Conservation (phyloP, 2,888 invertebrate species). For the Machimus atricapillus region DNA sequence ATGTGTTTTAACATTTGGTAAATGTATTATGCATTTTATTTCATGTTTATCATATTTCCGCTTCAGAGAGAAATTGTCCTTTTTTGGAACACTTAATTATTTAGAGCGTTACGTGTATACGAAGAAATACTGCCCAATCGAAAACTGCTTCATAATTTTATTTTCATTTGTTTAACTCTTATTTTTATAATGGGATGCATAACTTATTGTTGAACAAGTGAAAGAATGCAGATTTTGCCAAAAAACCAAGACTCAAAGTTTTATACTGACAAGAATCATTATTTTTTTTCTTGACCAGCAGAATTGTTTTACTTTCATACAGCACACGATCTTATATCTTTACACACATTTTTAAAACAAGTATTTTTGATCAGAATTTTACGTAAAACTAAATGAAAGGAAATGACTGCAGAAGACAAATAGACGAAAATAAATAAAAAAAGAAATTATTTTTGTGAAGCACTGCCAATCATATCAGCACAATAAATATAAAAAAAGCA, state of each 20-base stretch:
- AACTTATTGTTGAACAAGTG: not conserved
- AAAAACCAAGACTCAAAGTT: not conserved
- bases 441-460: not conserved
- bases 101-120: not conserved
- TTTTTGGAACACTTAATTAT: not conserved
- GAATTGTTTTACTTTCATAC: not conserved
- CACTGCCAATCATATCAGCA: conserved; percentile 41
- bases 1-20: not conserved
- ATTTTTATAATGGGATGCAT: not conserved
- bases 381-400: not conserved
- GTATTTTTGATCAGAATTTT: not conserved
- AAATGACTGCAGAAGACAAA: not conserved
- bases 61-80: not conserved
- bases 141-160: not conserved
- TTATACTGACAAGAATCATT: not conserved
- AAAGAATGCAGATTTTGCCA: not conserved
- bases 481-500: not conserved
- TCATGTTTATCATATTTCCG: too few relatives aligned
- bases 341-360: not conserved
- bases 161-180: not conserved
- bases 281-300: not conserved
- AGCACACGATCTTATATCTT: not conserved
- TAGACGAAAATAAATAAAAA: not conserved
- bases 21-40: not conserved
- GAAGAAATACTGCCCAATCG: not conserved